Evolutionary conservation across 2,888 invertebrate genomes (phyloP).

Genomic region (Abrostola tripartita): DNA sequence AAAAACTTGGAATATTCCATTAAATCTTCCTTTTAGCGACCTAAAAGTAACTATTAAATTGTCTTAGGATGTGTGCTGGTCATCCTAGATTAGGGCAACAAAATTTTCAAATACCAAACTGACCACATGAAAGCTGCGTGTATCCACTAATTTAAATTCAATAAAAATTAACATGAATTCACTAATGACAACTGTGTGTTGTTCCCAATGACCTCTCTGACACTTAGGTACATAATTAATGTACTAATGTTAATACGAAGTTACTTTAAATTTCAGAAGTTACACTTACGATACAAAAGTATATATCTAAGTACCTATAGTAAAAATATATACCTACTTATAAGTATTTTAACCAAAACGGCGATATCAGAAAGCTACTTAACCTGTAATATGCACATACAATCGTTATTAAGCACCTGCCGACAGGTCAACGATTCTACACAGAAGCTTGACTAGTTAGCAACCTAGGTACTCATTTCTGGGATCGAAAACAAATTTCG

Average conservation of each 20-base stretch:
- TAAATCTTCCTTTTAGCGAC: too few species aligned
- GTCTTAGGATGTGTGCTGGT: neutral
- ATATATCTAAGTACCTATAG: neutral
- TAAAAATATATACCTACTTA: neutral
- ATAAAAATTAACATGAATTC: too few species aligned
- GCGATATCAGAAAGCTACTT: constrained; percentile 21
- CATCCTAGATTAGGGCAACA: neutral
- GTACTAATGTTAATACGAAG: constrained; percentile 40
- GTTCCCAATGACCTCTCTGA: constrained; percentile 76
- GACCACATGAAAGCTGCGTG: constrained; percentile 38
- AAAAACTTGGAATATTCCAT: too few species aligned
- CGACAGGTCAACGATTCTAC: constrained; percentile 39
- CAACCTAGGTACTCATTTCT: constrained; percentile 10
- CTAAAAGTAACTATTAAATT: too few species aligned
- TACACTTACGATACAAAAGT: neutral
- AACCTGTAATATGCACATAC: constrained; percentile 53
- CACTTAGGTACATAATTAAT: constrained; percentile 77
- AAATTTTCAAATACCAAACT: constrained; percentile 12
- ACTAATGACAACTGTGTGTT: constrained; percentile 69
- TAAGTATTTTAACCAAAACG: constrained; percentile 15
- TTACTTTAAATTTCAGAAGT: neutral
- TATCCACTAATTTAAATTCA: constrained; percentile 50
- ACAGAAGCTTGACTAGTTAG: constrained; percentile 10
- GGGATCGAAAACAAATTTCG: constrained; percentile 3
- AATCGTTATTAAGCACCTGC: constrained; percentile 67